These are phyloP conservation scores for Syngnathus floridae DNA, from an alignment of 2,113 vertebrate genomes.

Conservation along the genomic window DNA sequence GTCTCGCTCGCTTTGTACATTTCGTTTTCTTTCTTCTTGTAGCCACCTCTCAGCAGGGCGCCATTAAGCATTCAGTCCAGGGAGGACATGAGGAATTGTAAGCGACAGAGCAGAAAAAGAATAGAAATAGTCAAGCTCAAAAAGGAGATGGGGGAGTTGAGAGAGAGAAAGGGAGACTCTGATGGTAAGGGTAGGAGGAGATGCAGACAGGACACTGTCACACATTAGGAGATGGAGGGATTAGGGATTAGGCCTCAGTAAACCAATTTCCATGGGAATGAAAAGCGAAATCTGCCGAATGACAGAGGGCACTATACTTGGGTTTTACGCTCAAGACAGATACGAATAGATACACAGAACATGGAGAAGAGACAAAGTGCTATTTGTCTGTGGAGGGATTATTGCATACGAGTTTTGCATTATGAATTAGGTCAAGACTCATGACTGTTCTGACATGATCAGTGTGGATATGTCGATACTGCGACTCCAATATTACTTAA, in stretches of 20 bases:
- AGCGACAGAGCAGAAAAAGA: constrained; percentile 73
- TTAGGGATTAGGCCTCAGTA: constrained; percentile 51
- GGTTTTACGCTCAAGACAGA: constrained; percentile 23
- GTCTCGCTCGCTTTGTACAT: constrained; percentile 35
- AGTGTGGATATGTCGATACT: too few species aligned
- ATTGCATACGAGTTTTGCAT: constrained; percentile 60
- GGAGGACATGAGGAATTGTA: constrained; percentile 69
- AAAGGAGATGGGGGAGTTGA: constrained; percentile 42
- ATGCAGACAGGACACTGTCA: constrained; percentile 39
- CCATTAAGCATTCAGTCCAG: constrained; percentile 70
- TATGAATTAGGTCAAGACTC: too few species aligned
- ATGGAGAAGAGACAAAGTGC: constrained; percentile 28
- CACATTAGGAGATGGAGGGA: constrained; percentile 45
- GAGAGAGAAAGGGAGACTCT: constrained; percentile 8
- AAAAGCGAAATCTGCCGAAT: constrained; percentile 38
- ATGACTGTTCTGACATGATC: too few species aligned
- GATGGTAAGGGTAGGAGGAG: constrained; percentile 18
- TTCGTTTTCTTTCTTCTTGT: constrained; percentile 56
- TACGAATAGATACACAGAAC: constrained; percentile 15
- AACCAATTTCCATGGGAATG: constrained; percentile 59
- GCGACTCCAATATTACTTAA: too few species aligned
- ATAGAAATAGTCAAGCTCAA: constrained; percentile 49
- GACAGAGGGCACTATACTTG: constrained; percentile 22
- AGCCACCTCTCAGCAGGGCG: constrained; percentile 55
- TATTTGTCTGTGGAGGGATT: constrained; percentile 15